Evolutionary conservation across 2,797 vertebrate genomes (phyloP), one percentile per base, ranked within the genome.

Genomic region (Margarornis squamiger): DNA sequence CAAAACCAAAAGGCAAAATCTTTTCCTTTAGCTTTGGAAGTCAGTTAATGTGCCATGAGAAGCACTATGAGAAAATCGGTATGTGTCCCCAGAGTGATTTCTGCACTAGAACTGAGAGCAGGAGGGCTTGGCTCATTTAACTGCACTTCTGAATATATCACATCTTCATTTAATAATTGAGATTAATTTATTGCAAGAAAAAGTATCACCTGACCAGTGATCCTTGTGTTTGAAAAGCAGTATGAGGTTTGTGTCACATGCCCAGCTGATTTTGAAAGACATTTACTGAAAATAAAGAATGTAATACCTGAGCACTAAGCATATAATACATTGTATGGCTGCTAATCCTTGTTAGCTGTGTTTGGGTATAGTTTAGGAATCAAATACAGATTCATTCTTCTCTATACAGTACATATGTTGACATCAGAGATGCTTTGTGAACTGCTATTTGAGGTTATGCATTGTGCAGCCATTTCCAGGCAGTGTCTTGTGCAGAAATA

Each of bases 81-180:
- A 72, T 71, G 39, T 74, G 41, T 90, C 86, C 62, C 54, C 34
- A 61, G 70, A 81, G 79, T 51, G 54, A 79, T 81, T 81, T 81
- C 80, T 84, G 27, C n/a, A 27, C 51, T 72, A 48, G 63, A 92
- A 75, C 15, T 54, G 57, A 86, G 57, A 84, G 45, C 29, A 43
- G 92, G 8, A 77, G 34, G 19, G 18, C 23, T 94, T 95, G 75
- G 61, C 24, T 95, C 29, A 45, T 81, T 92, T 92, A 90, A 86
- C 54, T 55, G 54, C 10, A 20, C 30, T 84, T 78, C 65, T 77
- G 86, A 91, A 62, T 38, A 62, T 41, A 75, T 75, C 62, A 86
- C 27, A 63, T 75, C 83, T 88, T 95, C 73, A 38, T 93, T 90
- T 81, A 75, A 78, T 88, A 90, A 90, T 41, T 88, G 46, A 84